These are phyloP conservation scores for Leucophenga montana DNA, from an alignment of 2,888 invertebrate species.

Conservation along the genomic window DNA sequence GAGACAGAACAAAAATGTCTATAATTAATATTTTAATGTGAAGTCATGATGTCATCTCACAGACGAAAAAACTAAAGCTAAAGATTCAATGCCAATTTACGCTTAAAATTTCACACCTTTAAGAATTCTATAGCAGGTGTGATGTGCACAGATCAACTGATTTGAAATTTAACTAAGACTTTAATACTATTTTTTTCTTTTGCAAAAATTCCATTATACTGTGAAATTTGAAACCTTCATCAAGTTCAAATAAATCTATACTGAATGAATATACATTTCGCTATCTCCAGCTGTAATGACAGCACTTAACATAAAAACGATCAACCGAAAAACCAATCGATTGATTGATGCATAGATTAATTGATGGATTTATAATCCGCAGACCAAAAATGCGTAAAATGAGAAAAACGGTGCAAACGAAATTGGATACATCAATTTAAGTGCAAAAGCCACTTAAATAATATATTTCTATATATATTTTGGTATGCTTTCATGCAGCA, in stretches of 20 bases:
- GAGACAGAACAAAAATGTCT: no score
- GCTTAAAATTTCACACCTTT: no score
- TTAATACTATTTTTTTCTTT: no score
- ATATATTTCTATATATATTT: not conserved
- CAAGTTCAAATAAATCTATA: not conserved
- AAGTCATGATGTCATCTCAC: no score
- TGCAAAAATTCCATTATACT: no score
- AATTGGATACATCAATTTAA: not conserved
- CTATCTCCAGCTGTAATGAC: not conserved
- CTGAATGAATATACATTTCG: no score
- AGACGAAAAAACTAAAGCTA: no score
- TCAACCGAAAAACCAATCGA: not conserved
- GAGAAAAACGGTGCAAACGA: not conserved
- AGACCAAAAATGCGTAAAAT: not conserved
- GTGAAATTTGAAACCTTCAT: not conserved
- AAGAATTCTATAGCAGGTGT: no score
- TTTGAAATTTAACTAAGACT: no score
- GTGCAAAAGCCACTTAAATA: not conserved
- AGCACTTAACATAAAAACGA: not conserved
- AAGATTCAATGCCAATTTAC: no score
- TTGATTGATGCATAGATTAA: slow-evolving; percentile 13
- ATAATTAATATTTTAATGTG: no score
- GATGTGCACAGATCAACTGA: no score
- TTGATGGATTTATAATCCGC: slow-evolving; percentile 17
- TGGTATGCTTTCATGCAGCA: not conserved